A percentile compares a stretch with the other conserved stretches of the same genome.
Evolutionary conservation across 2,113 vertebrate species (phyloP).

Genomic region (Equus quagga): DNA sequence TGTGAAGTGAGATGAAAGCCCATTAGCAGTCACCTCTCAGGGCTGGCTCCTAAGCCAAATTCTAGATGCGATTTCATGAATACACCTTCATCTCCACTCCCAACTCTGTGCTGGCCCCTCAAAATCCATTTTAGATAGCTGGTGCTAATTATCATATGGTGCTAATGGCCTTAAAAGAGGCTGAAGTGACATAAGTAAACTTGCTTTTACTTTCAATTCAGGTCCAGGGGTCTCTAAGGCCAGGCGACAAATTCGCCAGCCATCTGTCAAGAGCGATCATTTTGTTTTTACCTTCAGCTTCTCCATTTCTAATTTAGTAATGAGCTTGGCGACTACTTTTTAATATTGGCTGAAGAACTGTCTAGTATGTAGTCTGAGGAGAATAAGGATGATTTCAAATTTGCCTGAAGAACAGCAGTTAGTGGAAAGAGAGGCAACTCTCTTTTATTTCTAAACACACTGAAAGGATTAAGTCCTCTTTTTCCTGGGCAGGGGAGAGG

Average conservation of each 20-base stretch:
- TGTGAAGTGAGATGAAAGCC: slow-evolving; percentile 13
- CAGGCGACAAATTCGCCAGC: background rate
- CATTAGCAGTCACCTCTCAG: background rate
- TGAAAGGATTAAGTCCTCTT: accelerated
- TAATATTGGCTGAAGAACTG: background rate
- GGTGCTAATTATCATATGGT: background rate
- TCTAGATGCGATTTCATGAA: background rate
- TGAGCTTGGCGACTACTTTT: slow-evolving; percentile 21
- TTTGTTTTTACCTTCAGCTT: background rate
- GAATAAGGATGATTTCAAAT: background rate
- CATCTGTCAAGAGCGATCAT: background rate
- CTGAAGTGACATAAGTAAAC: background rate
- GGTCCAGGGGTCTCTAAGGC: background rate
- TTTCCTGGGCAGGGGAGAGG: too few species aligned
- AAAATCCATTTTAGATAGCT: background rate
- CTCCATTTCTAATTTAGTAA: background rate
- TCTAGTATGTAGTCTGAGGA: background rate
- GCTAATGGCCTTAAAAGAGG: slow-evolving; percentile 13
- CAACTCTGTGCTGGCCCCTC: background rate
- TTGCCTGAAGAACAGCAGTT: background rate
- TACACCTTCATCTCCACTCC: background rate
- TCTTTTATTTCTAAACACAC: background rate
- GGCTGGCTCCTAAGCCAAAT: background rate
- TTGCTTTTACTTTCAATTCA: slow-evolving; percentile 18
- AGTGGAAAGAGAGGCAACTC: background rate